Evolutionary conservation across 1,140 invertebrate genomes (phyloP).

Genomic region (Drosophila leontia): DNA sequence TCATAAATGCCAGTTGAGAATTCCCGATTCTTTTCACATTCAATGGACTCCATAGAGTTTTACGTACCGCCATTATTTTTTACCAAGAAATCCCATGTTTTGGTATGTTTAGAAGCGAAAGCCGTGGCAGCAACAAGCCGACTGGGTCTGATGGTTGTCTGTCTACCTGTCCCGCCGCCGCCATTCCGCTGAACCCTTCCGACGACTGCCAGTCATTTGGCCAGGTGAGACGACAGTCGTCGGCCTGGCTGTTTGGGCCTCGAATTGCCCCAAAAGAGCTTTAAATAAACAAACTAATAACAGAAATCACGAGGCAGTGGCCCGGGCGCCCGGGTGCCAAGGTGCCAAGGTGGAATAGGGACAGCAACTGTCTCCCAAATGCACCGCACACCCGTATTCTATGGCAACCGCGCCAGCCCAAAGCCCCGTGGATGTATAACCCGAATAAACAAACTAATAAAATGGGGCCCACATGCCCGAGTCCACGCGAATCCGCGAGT

Average conservation of each 20-base stretch:
- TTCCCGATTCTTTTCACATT: background rate
- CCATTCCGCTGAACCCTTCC: conserved; percentile 20
- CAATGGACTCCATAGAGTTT: conserved; percentile 13
- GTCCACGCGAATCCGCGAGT: conserved; percentile 33
- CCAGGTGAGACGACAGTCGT: conserved; percentile 34
- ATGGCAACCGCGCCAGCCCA: conserved; percentile 74
- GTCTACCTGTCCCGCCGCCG: conserved; percentile 23
- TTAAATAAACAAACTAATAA: conserved; percentile 84
- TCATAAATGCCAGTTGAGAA: background rate
- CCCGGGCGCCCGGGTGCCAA: conserved; percentile 9
- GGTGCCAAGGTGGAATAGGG: conserved; percentile 22
- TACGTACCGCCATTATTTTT: conserved; percentile 41
- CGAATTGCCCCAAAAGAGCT: conserved; percentile 71
- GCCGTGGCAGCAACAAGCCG: conserved; percentile 50
- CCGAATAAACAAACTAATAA: conserved; percentile 85
- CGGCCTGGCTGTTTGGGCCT: conserved; percentile 55
- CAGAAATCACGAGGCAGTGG: conserved; percentile 71
- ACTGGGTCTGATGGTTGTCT: conserved; percentile 35
- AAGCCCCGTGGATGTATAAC: conserved; percentile 76
- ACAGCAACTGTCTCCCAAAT: conserved; percentile 51
- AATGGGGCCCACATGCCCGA: conserved; percentile 72
- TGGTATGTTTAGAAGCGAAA: conserved; percentile 73
- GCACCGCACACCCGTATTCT: conserved; percentile 52
- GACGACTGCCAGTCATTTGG: conserved; percentile 35
- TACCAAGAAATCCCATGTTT: conserved; percentile 60